Base-by-base conservation (phyloP, 2,888 invertebrate species). In the Chymomyza caudatula region DNA sequence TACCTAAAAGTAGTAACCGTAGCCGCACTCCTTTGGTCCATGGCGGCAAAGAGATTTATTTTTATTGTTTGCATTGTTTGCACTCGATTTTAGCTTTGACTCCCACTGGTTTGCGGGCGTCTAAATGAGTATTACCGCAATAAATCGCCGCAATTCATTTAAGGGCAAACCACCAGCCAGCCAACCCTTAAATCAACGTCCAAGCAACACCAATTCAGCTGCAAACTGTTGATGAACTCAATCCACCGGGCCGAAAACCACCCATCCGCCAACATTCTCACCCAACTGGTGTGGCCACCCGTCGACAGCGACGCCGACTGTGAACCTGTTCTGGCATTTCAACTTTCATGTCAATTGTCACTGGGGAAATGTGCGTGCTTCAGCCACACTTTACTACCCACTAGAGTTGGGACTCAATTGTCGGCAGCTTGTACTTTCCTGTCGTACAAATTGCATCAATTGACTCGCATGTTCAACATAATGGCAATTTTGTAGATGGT, bases 121-220 rank as follows among this genome's bases (percentile, higher is more conserved):
- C 76, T 84, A 85, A 87, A 86, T 78, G 77, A 76, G 87, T 83
- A 86, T 87, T 84, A 85, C 84, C 85, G 83, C 83, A 87, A 86
- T 86, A 87, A 86, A 87, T 86, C 85, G 76, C 76, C 84, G 82
- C 86, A 87, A 87, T 85, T 84, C 82, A 84, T 84, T 87, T 84
- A 70, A 78, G 79, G 84, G 77, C 77, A 71, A 60, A 22, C 60
- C 51, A 19, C 15, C 51, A 17, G 23, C 52, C 15, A 42, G 42
- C 15, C 13, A 60, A 60, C 52, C 60, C 60, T 52, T 53, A 60
- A 52, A 60, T 60, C 42, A 52, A 20, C 17, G 17, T n/a, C 3
- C 81, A 82, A 82, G 85, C 81, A 79, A 82, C 76, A 74, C n/a
- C n/a, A n/a, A n/a, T n/a, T n/a, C n/a, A 76, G 63, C 60, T 75